phyloP scores from a whole-genome alignment of 2,113 vertebrate species.

The Mungos mungo region DNA sequence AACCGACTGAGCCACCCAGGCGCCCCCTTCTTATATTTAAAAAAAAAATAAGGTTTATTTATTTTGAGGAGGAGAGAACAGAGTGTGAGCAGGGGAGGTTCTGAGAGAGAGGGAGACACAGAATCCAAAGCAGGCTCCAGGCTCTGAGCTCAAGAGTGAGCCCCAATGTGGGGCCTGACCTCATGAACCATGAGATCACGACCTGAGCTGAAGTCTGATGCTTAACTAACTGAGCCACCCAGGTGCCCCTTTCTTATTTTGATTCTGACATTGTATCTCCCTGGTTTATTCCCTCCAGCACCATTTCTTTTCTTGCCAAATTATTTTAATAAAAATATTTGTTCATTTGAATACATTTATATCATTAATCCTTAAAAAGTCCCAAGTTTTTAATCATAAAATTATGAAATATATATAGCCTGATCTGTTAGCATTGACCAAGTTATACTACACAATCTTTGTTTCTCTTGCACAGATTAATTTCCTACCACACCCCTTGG shows the following conservation, averaged over 20 bases:
- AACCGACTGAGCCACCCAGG: no score
- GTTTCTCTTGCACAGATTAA: neutral
- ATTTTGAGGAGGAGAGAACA: no score
- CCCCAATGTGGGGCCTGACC: no score
- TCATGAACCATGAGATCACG: no score
- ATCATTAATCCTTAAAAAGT: neutral
- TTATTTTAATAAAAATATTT: neutral
- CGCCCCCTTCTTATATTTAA: no score
- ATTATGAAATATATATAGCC: neutral
- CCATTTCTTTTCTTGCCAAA: neutral
- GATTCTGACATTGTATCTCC: neutral
- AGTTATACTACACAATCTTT: neutral
- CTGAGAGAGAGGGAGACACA: no score
- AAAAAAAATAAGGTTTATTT: no score
- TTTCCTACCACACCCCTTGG: neutral
- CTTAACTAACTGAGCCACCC: no score
- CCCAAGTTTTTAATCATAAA: neutral
- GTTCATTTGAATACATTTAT: neutral
- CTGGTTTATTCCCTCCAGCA: neutral
- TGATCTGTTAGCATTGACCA: neutral
- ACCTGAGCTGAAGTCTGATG: no score
- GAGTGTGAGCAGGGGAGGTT: no score
- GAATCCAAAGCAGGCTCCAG: no score
- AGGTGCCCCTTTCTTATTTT: neutral
- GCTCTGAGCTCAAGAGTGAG: no score